A percentile compares a stretch with the other conserved stretches of the same genome.
Evolutionary conservation across 2,888 invertebrate species (phyloP).

Genomic region (Cerastis leucographa): DNA sequence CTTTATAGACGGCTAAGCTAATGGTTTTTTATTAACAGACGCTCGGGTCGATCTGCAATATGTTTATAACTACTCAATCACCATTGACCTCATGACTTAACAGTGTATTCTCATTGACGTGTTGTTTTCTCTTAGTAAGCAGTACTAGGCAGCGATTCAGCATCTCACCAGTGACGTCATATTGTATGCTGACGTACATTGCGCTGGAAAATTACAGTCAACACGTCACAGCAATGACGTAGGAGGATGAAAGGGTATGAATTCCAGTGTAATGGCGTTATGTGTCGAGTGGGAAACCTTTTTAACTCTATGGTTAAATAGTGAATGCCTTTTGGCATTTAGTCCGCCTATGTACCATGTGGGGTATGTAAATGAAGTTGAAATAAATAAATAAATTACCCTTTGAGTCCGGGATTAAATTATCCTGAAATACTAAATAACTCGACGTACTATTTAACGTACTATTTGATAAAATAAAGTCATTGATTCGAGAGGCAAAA

Average conservation of each 20-base stretch:
- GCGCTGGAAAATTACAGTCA: constrained; percentile 35
- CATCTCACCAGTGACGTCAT: constrained; percentile 39
- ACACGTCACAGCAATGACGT: constrained; percentile 27
- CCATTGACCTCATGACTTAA: not conserved
- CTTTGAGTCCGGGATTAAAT: too few relatives aligned
- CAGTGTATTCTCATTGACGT: not conserved
- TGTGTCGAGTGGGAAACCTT: not conserved
- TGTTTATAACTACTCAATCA: not conserved
- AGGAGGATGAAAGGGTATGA: not conserved
- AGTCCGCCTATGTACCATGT: too few relatives aligned
- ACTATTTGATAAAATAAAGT: too few relatives aligned
- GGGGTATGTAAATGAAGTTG: too few relatives aligned
- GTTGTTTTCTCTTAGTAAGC: not conserved
- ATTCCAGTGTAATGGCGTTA: constrained; percentile 17
- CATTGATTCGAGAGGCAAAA: too few relatives aligned
- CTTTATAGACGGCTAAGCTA: not conserved
- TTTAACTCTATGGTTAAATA: not conserved
- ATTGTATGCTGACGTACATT: constrained; percentile 30
- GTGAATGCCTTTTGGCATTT: not conserved
- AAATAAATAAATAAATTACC: too few relatives aligned
- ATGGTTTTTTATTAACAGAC: too few relatives aligned
- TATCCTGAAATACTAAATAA: too few relatives aligned
- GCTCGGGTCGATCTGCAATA: too few relatives aligned
- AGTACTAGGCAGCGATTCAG: not conserved
- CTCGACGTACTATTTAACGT: too few relatives aligned